Evolutionary conservation across 2,888 invertebrate species (phyloP), one percentile per base, ranked within the genome.

Genomic region (Pristionchus entomophagus): DNA sequence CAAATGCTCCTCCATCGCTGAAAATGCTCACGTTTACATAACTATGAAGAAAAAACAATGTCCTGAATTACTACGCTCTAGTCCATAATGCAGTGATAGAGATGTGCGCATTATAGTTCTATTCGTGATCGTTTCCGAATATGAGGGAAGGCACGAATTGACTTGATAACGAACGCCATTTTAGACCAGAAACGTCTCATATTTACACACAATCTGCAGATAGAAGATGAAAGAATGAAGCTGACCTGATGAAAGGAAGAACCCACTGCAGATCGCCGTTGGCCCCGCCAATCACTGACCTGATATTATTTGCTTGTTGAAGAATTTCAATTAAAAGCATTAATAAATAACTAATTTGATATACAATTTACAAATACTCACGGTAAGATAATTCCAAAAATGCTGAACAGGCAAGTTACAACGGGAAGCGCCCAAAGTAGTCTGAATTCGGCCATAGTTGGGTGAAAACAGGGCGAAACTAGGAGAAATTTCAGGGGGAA

Each of bases 1-100:
- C 73, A 35, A n/a, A 73, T n/a, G 73, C 73, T 41, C 73, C 73
- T 35, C 73, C 73, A 45, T 73, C 73, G 6, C 73, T 73, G 73
- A 73, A 73, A 41, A 22, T 5, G 10, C 45, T 10, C 6, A 45
- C 45, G n/a, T n/a, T n/a, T n/a, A n/a, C n/a, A n/a, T n/a, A n/a
- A n/a, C n/a, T n/a, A n/a, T n/a, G n/a, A n/a, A n/a, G n/a, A n/a
- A n/a, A n/a, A n/a, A n/a, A n/a, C n/a, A n/a, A 49, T 12, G 8
- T 49, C 17, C 49, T 12, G 17, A 49, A 12, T 17, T 8, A 17
- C 49, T 12, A 49, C n/a, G n/a, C n/a, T n/a, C n/a, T n/a, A n/a
- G n/a, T n/a, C n/a, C n/a, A n/a, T n/a, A n/a, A n/a, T n/a, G n/a
- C n/a, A n/a, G n/a, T n/a, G n/a, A n/a, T n/a, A n/a, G n/a, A n/a